Conservation (phyloP, 2,797 vertebrate species). For the Sebastes oblongus region DNA sequence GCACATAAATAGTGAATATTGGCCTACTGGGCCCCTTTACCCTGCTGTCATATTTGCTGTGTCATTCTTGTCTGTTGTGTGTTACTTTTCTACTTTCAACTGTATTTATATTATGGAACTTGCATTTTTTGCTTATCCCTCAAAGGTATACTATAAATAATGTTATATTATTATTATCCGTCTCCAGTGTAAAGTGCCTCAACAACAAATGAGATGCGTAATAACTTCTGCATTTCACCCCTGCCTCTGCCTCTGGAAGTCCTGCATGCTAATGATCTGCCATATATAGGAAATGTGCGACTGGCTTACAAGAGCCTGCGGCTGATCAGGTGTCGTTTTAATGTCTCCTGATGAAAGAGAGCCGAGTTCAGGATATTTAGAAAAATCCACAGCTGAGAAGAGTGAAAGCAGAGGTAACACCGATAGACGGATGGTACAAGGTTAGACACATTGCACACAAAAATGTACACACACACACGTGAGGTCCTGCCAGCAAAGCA, state of each 20-base stretch:
- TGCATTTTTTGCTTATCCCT: background rate
- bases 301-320: slow-evolving; percentile 9
- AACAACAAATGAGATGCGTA: background rate
- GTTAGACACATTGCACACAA: slow-evolving; percentile 18
- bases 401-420: slow-evolving; percentile 16
- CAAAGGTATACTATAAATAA: background rate
- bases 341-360: slow-evolving; percentile 41
- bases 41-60: background rate
- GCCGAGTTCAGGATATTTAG: slow-evolving; percentile 5
- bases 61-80: background rate
- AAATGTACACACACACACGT: background rate
- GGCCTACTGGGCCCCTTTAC: background rate
- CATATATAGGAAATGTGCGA: slow-evolving; percentile 30
- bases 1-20: background rate
- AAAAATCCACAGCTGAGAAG: slow-evolving; percentile 5
- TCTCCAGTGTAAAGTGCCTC: slow-evolving; percentile 4
- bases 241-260: slow-evolving; percentile 4
- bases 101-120: background rate
- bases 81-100: background rate
- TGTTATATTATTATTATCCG: background rate
- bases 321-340: slow-evolving; percentile 56
- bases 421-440: background rate
- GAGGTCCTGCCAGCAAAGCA: background rate
- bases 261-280: slow-evolving; percentile 21
- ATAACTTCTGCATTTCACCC: slow-evolving; percentile 1